Percentiles rank a stretch among this genome's conserved stretches.
These are phyloP conservation scores for Leucophora obtusa DNA, from an alignment of 2,888 invertebrate genomes.

Conservation along the genomic window DNA sequence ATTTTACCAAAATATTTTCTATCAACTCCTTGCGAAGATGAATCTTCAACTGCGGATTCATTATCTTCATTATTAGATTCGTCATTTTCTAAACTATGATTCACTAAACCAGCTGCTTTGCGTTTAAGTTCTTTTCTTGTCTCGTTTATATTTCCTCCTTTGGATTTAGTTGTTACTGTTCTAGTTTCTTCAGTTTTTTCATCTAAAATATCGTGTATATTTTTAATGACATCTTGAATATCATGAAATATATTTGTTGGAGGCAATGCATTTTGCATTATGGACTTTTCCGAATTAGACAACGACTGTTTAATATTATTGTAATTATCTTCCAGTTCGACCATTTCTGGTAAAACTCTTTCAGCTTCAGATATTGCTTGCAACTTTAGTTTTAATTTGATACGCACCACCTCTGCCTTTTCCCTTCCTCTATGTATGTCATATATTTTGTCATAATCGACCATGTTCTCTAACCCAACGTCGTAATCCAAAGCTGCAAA, in stretches of 20 bases:
- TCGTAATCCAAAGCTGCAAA: conserved; percentile 70
- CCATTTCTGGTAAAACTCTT: conserved; percentile 64
- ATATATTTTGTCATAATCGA: conserved; percentile 69
- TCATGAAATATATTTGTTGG: conserved; percentile 69
- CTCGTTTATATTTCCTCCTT: not conserved
- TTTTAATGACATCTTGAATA: conserved; percentile 63
- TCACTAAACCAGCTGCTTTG: conserved; percentile 39
- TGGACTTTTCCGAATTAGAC: conserved; percentile 32
- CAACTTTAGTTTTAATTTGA: conserved; percentile 66
- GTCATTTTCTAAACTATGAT: not conserved
- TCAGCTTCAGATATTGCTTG: conserved; percentile 57
- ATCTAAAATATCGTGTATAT: conserved; percentile 66
- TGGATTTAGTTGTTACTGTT: not conserved
- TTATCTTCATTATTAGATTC: conserved; percentile 2
- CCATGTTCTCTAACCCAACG: conserved; percentile 70
- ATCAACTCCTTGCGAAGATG: not conserved
- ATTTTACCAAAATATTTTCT: conserved; percentile 3
- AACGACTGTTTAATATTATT: conserved; percentile 71
- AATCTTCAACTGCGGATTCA: not conserved
- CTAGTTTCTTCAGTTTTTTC: conserved; percentile 1
- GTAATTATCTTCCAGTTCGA: conserved; percentile 70
- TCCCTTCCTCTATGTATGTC: conserved; percentile 35
- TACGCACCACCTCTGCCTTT: conserved; percentile 28
- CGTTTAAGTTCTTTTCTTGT: conserved; percentile 52
- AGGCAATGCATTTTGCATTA: conserved; percentile 62